A percentile compares a stretch with the other conserved stretches of the same genome.
Conservation (phyloP, 2,797 vertebrate species). For the Hypotaenidia okinawae region DNA sequence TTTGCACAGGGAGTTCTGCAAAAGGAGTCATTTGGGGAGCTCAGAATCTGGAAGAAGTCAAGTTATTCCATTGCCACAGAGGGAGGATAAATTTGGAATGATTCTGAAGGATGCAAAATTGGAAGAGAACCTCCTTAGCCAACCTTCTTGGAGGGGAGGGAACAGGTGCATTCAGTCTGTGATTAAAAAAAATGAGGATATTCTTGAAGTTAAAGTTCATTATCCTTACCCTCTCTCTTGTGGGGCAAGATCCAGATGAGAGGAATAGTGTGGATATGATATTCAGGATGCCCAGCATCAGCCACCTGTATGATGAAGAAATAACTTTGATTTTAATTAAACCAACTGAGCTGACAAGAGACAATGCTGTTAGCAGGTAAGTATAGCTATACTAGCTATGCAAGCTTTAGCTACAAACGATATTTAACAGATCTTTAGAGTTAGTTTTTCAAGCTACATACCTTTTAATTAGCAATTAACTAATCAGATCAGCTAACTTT, state of each 20-base stretch:
- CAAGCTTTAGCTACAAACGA: neutral
- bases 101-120: neutral
- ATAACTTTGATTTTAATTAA: neutral
- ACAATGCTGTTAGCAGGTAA: neutral
- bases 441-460: neutral
- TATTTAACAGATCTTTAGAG: neutral
- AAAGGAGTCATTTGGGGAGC: neutral
- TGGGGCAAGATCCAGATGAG: neutral
- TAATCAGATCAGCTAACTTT: neutral
- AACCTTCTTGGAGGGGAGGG: neutral
- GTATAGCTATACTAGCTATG: neutral
- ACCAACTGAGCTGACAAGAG: neutral
- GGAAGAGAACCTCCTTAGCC: neutral
- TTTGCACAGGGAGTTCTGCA: neutral
- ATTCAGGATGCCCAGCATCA: neutral
- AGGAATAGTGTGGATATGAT: neutral
- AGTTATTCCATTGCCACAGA: neutral
- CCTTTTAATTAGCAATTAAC: neutral
- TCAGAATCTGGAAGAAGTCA: neutral
- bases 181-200: neutral
- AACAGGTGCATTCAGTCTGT: neutral
- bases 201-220: neutral
- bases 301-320: neutral
- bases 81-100: neutral
- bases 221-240: neutral